phyloP scores from a whole-genome alignment of 2,797 vertebrate species.

The Catostomus latipinnis region DNA sequence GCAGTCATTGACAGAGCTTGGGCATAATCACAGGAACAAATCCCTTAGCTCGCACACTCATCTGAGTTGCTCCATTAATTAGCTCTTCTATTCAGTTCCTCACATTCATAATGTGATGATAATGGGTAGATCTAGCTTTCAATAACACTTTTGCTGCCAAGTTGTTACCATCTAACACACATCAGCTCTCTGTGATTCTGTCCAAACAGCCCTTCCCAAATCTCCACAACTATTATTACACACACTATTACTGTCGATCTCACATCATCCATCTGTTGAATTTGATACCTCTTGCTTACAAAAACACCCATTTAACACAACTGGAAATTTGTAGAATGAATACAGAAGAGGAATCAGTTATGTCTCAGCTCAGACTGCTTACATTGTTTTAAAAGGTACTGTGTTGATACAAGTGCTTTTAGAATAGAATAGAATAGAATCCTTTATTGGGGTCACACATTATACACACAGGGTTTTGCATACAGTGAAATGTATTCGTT shows the following conservation, averaged over 20 bases:
- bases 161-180: constrained; percentile 14
- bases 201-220: not conserved
- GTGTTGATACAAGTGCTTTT: too few relatives aligned
- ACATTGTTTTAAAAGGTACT: too few relatives aligned
- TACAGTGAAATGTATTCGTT: too few relatives aligned
- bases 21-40: constrained; percentile 42
- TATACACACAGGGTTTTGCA: too few relatives aligned
- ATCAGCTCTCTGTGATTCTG: constrained; percentile 25
- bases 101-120: constrained; percentile 55
- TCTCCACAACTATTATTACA: constrained; percentile 10
- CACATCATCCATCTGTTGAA: not conserved
- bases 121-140: constrained; percentile 27
- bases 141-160: constrained; percentile 26
- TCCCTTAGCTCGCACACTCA: constrained; percentile 22
- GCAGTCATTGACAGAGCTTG: not conserved
- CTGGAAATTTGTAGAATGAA: too few relatives aligned
- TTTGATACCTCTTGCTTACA: not conserved
- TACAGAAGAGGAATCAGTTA: too few relatives aligned
- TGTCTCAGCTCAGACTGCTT: too few relatives aligned
- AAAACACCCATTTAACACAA: not conserved
- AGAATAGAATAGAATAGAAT: too few relatives aligned
- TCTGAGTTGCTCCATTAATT: constrained; percentile 50
- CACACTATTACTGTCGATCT: not conserved
- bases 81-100: constrained; percentile 23
- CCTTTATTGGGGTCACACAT: too few relatives aligned